Evolutionary conservation across 2,888 invertebrate species (phyloP).

Genomic region (Branchipolynoe longqiensis): DNA sequence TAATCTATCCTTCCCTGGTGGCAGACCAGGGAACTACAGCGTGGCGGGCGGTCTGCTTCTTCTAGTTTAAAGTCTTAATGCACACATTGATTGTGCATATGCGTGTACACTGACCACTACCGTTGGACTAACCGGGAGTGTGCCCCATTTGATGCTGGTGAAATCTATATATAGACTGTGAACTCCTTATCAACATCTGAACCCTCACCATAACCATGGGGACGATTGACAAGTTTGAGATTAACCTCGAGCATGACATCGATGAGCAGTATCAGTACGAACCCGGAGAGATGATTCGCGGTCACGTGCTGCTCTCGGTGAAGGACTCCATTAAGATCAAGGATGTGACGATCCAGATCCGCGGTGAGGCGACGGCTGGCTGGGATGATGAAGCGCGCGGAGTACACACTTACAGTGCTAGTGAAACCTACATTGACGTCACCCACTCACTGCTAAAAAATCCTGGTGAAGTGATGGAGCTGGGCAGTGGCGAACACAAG

Average conservation of each 20-base stretch:
- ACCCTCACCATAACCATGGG: constrained; percentile 17
- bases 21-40: too few relatives aligned
- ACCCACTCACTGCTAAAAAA: constrained; percentile 68
- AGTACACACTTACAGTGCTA: constrained; percentile 70
- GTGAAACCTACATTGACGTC: constrained; percentile 79
- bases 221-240: constrained; percentile 70
- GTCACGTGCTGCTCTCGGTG: constrained; percentile 67
- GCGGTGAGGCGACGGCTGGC: constrained; percentile 76
- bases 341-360: constrained; percentile 69
- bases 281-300: constrained; percentile 79
- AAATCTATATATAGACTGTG: too few relatives aligned
- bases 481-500: constrained; percentile 74
- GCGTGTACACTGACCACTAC: too few relatives aligned
- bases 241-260: constrained; percentile 80
- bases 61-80: too few relatives aligned
- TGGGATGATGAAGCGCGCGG: constrained; percentile 76
- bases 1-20: too few relatives aligned
- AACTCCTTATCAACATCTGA: too few relatives aligned
- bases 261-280: constrained; percentile 82
- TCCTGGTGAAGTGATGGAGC: constrained; percentile 65
- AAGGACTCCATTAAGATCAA: constrained; percentile 66
- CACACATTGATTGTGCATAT: background rate
- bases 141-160: too few relatives aligned
- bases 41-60: too few relatives aligned
- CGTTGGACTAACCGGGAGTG: too few relatives aligned